These are phyloP conservation scores for Platanista minor DNA, from an alignment of 2,113 vertebrate genomes.

Conservation along the genomic window DNA sequence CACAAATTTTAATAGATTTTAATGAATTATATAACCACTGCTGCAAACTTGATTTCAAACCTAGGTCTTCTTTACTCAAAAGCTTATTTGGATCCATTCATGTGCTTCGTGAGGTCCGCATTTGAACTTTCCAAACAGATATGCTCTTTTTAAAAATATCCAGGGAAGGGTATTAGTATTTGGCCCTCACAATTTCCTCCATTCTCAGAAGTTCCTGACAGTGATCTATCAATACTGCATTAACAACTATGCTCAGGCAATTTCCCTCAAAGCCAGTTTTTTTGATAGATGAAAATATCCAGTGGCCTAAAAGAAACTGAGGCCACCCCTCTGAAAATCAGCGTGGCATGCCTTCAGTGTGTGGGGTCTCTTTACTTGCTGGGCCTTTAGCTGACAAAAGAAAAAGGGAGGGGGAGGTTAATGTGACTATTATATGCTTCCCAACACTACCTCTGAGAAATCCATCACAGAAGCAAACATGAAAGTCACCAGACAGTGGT, in stretches of 20 bases:
- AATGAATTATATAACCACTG: background rate
- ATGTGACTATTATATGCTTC: background rate
- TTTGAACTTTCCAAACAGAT: background rate
- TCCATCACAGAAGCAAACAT: background rate
- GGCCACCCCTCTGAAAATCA: slow-evolving; percentile 21
- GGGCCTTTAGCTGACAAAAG: background rate
- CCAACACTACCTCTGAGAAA: background rate
- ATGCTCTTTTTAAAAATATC: background rate
- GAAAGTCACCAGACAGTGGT: background rate
- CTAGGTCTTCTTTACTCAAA: background rate
- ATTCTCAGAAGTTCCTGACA: background rate
- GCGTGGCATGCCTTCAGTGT: slow-evolving; percentile 7
- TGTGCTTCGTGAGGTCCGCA: background rate
- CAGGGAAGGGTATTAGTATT: background rate
- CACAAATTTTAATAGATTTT: background rate
- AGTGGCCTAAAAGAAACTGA: slow-evolving; percentile 49
- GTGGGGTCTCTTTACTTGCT: background rate
- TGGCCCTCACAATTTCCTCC: background rate
- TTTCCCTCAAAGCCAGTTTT: slow-evolving; percentile 34
- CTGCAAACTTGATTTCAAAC: background rate
- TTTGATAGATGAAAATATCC: slow-evolving; percentile 23
- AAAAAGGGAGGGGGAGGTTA: background rate
- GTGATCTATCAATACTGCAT: background rate
- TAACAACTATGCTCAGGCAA: background rate
- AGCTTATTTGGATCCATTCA: background rate